Evolutionary conservation across 2,797 vertebrate species (phyloP).

Genomic region (Holocentrus rufus): DNA sequence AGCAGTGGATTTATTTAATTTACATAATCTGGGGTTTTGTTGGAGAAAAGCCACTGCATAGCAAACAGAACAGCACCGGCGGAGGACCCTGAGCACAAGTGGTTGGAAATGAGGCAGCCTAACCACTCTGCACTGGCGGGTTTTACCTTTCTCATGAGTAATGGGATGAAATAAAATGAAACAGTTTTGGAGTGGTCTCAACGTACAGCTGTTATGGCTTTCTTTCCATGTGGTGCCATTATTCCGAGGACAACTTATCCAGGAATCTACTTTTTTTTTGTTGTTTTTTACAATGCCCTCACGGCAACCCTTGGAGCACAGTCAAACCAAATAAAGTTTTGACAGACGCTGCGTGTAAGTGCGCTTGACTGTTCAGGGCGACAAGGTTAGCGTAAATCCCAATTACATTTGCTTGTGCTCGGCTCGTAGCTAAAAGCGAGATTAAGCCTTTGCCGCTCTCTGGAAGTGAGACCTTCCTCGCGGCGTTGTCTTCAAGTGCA

Average conservation of each 20-base stretch:
- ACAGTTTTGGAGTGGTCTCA: constrained; percentile 5
- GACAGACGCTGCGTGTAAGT: neutral
- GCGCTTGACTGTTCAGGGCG: neutral
- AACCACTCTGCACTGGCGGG: constrained; percentile 15
- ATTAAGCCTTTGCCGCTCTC: constrained; percentile 6
- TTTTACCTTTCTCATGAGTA: constrained; percentile 27
- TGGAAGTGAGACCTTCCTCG: constrained; percentile 16
- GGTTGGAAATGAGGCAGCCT: constrained; percentile 26
- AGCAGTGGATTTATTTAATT: constrained; percentile 44
- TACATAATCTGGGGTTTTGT: constrained; percentile 55
- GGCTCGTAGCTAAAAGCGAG: constrained; percentile 1
- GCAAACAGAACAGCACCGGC: constrained; percentile 31
- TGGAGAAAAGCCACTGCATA: constrained; percentile 41
- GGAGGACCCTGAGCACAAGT: constrained; percentile 37
- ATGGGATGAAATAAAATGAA: constrained; percentile 17
- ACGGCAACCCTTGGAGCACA: neutral
- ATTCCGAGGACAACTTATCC: neutral
- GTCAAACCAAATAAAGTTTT: neutral
- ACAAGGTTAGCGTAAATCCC: constrained; percentile 4
- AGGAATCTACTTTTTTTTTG: neutral
- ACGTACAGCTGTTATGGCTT: neutral
- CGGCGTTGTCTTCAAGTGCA: constrained; percentile 23
- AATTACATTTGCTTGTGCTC: neutral
- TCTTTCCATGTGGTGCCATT: neutral
- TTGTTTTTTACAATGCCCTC: neutral